Percentiles rank a stretch among this genome's conserved stretches.
Conservation (phyloP, 1,140 invertebrate species). For the Lamellibrachia luymesi region DNA sequence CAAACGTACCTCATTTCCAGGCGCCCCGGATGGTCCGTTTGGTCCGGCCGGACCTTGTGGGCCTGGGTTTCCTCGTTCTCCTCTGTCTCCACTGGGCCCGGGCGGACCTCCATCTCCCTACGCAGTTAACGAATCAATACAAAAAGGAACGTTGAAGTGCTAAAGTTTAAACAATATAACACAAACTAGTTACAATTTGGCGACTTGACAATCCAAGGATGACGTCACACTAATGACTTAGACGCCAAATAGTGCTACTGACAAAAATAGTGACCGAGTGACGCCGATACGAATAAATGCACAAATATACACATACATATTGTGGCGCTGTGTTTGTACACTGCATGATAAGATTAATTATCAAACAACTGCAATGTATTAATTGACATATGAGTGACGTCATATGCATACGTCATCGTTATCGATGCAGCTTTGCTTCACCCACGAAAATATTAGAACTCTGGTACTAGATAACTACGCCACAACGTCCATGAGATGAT, state of each 20-base stretch:
- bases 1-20: not conserved
- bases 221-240: not conserved
- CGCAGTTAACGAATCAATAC: not conserved
- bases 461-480: not conserved
- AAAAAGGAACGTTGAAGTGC: not conserved
- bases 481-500: not conserved
- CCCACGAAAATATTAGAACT: not conserved
- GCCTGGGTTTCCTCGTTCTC: constrained; percentile 46
- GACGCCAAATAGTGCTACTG: not conserved
- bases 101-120: constrained; percentile 14
- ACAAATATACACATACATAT: not conserved
- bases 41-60: constrained; percentile 38
- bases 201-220: not conserved
- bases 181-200: not conserved
- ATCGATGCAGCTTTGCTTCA: not conserved
- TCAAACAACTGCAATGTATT: not conserved
- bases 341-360: not conserved
- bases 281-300: not conserved
- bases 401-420: not conserved
- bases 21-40: constrained; percentile 27
- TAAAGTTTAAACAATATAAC: not conserved
- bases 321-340: not conserved
- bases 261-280: not conserved
- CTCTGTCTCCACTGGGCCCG: constrained; percentile 30
- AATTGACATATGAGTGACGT: not conserved